Evolutionary conservation across 2,113 vertebrate species (phyloP), one percentile per base, ranked within the genome.

Genomic region (Sceloporus tristichus): DNA sequence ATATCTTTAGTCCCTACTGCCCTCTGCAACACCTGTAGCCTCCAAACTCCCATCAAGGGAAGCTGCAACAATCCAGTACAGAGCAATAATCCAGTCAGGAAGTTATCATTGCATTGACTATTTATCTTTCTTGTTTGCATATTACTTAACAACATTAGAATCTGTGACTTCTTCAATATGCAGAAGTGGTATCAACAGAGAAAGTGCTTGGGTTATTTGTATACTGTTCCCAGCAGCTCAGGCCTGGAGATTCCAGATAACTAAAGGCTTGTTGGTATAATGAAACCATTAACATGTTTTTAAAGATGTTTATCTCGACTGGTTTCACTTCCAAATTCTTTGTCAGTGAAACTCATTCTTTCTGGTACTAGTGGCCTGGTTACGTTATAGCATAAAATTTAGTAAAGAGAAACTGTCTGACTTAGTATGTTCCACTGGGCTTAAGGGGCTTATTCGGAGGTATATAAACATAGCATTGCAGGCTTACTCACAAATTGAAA

Each of bases 231-330:
- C 25, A 14, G 13, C 0, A 13, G 27, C 11, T 53, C 76, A 53
- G 48, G 53, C 3, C 13, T 7, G 42, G 13, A 79, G 13, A 27
- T 53, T 14, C 13, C 77, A 54, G 42, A 54, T 29, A 53, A 27
- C 11, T 11, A 79, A 79, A 79, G 27, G 23, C 75, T 53, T 79
- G 5, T 29, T 14, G 9, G 42, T 79, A 16, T 29, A 13, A 79
- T 9, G 11, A 79, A 79, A 79, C 77, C 77, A 79, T 79, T 54
- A 53, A 71, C 14, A 79, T 79, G 48, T 16, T 79, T 79, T 79
- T 79, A 16, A 79, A 54, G 48, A 79, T 79, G 42, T 29, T 79
- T 53, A 79, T 79, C 77, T 54, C 75, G 48, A 77, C 40, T 19
- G 8, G 77, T 79, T 79, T 79, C 77, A 29, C 25, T 29, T 54